Conservation (phyloP, 2,797 vertebrate genomes). For the Poeciliopsis infans region DNA sequence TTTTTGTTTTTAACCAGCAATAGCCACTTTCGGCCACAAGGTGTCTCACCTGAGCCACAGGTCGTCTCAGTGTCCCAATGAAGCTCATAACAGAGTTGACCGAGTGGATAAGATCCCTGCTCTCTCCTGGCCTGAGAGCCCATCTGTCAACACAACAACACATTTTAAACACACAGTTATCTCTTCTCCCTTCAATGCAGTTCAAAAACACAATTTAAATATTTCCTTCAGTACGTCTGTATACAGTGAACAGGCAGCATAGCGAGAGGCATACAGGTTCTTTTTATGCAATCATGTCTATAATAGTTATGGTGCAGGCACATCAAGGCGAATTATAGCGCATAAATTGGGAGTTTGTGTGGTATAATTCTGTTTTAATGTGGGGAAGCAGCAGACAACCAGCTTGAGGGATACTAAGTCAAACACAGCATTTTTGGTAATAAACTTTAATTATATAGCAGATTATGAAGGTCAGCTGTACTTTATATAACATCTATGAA, state of each 20-base stretch:
- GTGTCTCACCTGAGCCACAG: constrained; percentile 81
- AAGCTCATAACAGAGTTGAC: constrained; percentile 82
- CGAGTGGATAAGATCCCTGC: constrained; percentile 66
- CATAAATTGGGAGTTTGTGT: constrained; percentile 15
- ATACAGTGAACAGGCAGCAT: constrained; percentile 21
- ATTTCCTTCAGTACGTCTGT: constrained; percentile 31
- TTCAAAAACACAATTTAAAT: constrained; percentile 60
- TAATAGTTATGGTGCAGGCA: constrained; percentile 42
- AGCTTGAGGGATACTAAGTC: constrained; percentile 9
- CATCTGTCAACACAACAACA: constrained; percentile 71
- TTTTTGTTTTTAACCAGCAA: constrained; percentile 7
- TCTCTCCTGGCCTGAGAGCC: constrained; percentile 81
- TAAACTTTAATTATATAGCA: neutral
- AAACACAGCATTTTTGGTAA: constrained; percentile 5
- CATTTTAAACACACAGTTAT: constrained; percentile 23
- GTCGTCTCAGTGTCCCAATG: constrained; percentile 87
- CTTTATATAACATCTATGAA: constrained; percentile 7
- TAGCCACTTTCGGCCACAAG: constrained; percentile 50
- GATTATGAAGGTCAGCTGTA: constrained; percentile 30
- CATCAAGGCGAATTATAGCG: constrained; percentile 33
- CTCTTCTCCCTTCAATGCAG: constrained; percentile 39
- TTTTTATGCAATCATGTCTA: constrained; percentile 43
- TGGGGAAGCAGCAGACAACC: constrained; percentile 15
- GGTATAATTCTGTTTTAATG: constrained; percentile 23
- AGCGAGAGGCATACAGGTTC: constrained; percentile 13